Evolutionary conservation across 2,113 vertebrate species (phyloP), one percentile per base, ranked within the genome.

Genomic region (Lutjanus erythropterus): DNA sequence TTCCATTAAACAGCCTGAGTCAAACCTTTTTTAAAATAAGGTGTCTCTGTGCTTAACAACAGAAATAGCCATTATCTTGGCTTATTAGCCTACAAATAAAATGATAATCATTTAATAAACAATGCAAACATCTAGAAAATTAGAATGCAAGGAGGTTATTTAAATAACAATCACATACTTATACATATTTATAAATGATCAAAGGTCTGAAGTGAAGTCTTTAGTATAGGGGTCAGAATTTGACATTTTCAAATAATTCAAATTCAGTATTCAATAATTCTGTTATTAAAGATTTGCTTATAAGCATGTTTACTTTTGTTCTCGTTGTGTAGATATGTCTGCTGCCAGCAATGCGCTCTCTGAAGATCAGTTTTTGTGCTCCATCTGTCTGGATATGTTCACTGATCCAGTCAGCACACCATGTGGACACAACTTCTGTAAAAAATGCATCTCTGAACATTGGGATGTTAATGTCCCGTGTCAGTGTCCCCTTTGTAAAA

Each of bases 341-440:
- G 58, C 58, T 60, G 58, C 33, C 35, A 5, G 35, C 33, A n/a
- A 1, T 31, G 9, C 18, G 16, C 53, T 56, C 2, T 56, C 27
- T 31, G 16, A 31, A 19, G 16, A 56, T 31, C 53, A 19, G 53
- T 56, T 56, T 56, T 8, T 56, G 53, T 56, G 53, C 27, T 19
- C 53, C 53, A 56, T 56, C 53, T 49, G 47, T 49, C 47, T n/a
- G 49, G 49, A 52, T 25, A 23, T 52, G 49, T 52, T 52, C n/a
- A 52, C 49, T 25, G 49, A 25, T 14, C n/a, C 49, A 14, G 49
- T 52, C 49, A 52, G n/a, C 49, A 52, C 49, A 25, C 49, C 49
- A 14, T 52, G 49, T 52, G 55, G 55, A 58, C 55, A 58, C 55
- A 58, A 58, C 55, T 58, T 58, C 55, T 58, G 55, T 4, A 58